Evolutionary conservation across 1,140 invertebrate genomes (phyloP), one percentile per base, ranked within the genome.

Genomic region (Pseudomyrmex cubaensis): DNA sequence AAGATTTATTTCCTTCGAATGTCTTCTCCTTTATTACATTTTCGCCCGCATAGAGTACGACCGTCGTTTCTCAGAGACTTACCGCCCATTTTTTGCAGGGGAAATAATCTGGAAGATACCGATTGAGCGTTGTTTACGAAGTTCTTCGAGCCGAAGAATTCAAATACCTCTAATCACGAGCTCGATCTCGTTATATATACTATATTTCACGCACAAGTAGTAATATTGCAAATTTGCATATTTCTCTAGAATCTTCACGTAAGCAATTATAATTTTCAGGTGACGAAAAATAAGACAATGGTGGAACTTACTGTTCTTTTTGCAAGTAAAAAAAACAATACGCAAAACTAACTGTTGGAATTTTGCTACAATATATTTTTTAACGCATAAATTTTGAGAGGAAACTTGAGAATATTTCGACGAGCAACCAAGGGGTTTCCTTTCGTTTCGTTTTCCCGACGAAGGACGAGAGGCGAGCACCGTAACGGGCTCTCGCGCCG

Each of bases 1-100:
- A 80, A 44, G 63, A 78, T 78, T 84, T 84, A 84, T 84, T 57
- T 63, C 46, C 15, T 67, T 78, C 54, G 10, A 69, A 20, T 52
- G 22, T 67, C 74, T 69, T 62, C 22, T 46, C 20, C 25, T 80
- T 84, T 84, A 84, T 84, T 84, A 84, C 82, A 69, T 78, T 77
- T 84, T 80, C 46, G n/a, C 52, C 63, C 56, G 75, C 63, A 67
- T 62, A 25, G 35, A 35, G 48, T 66, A 52, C n/a, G n/a, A 2
- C 12, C 75, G 56, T 22, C 75, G 62, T 61, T 84, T 75, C 52
- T 82, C 25, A 56, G 48, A 63, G 17, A 75, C 35, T 64, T 64
- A 63, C 15, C 59, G 25, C 8, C 10, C 48, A 63, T 54, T 75
- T 82, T 52, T 82, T 63, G 3, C 46, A 15, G 5, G 35, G 56